phyloP scores from a whole-genome alignment of 1,140 invertebrate species.

The Neotoxoptera formosana region DNA sequence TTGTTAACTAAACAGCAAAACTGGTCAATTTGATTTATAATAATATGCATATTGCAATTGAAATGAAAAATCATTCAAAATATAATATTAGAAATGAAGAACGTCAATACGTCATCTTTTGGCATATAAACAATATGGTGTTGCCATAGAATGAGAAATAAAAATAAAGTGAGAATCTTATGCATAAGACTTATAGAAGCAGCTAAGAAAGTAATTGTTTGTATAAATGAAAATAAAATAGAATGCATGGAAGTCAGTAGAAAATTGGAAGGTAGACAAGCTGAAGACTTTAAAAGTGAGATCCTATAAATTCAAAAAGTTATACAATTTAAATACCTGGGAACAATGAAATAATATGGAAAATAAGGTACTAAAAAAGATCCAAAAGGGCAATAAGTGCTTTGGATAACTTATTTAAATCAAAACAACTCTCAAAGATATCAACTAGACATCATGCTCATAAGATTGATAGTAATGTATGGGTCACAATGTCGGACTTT shows the following conservation, averaged over 20 bases:
- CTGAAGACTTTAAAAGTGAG: not conserved
- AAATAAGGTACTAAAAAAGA: not conserved
- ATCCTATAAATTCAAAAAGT: not conserved
- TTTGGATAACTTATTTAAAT: not conserved
- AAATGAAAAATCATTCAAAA: no score
- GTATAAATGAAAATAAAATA: not conserved
- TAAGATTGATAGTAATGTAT: not conserved
- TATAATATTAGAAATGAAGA: not conserved
- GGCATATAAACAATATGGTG: not conserved
- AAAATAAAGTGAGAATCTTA: not conserved
- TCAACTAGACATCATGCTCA: not conserved
- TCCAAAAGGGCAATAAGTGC: not conserved
- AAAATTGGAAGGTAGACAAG: no score
- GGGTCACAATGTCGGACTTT: not conserved
- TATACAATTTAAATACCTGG: not conserved
- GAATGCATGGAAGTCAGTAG: not conserved
- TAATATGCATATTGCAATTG: no score
- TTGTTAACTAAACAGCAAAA: no score
- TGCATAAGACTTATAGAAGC: not conserved
- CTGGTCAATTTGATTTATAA: no score
- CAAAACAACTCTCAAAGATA: not conserved
- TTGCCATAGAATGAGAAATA: no score
- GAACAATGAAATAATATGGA: not conserved
- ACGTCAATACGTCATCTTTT: not conserved
- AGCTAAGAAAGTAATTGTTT: not conserved